Evolutionary conservation across 2,888 invertebrate species (phyloP), one percentile per base, ranked within the genome.

Genomic region (Sinodicranocentrus sp.): DNA sequence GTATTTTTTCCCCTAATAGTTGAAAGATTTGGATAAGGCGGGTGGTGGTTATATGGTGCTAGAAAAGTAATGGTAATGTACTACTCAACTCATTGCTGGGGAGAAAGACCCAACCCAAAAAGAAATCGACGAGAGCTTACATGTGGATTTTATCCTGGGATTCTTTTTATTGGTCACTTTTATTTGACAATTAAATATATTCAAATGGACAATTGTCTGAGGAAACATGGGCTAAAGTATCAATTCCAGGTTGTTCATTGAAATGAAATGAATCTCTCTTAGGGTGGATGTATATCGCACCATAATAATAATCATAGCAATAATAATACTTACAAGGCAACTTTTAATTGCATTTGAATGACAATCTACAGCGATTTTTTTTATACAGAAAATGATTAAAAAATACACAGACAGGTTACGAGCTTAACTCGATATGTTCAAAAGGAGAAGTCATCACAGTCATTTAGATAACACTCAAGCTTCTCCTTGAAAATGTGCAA

Each of bases 191-290:
- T 71, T 78, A 59, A 59, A 78, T 78, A 23, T 39, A 78, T 71
- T 70, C 59, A 48, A 71, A 78, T 78, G 71, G 78, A 28, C 78
- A 71, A 78, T 78, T 78, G 78, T 78, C 63, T 71, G 39, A 23
- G 44, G 43, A 23, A 61, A 63, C 71, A 71, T 71, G 71, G 71
- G 26, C 70, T 48, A 61, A 78, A 78, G 61, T 70, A 39, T 52
- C 43, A 52, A 71, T 78, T 70, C 61, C 70, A 78, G 63, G 25
- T 71, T 78, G 78, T 78, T n/a, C 78, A 70, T 17, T 77, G 68
- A 59, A 52, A 76, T 67, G 67, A 17, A 52, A 28, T 28, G 21
- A 15, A 28, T 54, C 54, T 3, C 21, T 73, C 10, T 1, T 44
- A 28, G 44, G 43, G 25, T 65, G 65, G 52, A 77, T 77, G n/a